A percentile compares a stretch with the other conserved stretches of the same genome.
Evolutionary conservation across 2,113 vertebrate genomes (phyloP).

Genomic region (Echinops telfairi): DNA sequence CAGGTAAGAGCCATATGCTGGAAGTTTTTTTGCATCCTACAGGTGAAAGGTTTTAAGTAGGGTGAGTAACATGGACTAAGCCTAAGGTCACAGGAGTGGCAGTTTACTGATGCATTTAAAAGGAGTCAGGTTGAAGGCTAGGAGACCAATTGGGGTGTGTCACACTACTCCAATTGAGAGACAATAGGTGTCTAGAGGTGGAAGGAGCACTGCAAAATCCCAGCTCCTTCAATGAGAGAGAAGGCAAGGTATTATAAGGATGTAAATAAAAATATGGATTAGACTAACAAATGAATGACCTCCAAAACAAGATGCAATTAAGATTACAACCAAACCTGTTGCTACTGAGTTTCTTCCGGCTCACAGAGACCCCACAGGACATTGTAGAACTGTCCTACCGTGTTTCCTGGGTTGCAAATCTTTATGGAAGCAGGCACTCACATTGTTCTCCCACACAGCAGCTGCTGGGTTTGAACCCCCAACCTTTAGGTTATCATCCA

Average conservation of each 20-base stretch:
- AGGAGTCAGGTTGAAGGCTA: not conserved
- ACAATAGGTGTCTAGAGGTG: not conserved
- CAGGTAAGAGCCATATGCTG: not conserved
- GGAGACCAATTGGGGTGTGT: not conserved
- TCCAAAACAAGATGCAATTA: slow-evolving; percentile 35
- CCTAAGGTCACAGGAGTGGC: not conserved
- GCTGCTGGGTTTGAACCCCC: not conserved
- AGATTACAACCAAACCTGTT: not conserved
- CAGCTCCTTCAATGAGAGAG: not conserved
- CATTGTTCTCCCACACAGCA: not conserved
- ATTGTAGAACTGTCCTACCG: not conserved
- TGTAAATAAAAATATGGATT: slow-evolving; percentile 6
- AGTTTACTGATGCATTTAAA: not conserved
- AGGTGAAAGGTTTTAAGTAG: slow-evolving; percentile 40
- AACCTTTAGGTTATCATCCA: not conserved
- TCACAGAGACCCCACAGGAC: not conserved
- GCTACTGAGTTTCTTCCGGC: not conserved
- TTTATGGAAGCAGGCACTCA: not conserved
- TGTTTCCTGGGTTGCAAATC: not conserved
- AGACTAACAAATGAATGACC: not conserved
- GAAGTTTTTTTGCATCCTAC: not conserved
- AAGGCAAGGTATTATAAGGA: not conserved
- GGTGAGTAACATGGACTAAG: not conserved
- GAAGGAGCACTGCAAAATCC: not conserved
- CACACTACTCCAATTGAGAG: not conserved